Percentiles rank a stretch among this genome's conserved stretches.
Conservation (phyloP, 2,113 vertebrate species). For the Nerophis ophidion region DNA sequence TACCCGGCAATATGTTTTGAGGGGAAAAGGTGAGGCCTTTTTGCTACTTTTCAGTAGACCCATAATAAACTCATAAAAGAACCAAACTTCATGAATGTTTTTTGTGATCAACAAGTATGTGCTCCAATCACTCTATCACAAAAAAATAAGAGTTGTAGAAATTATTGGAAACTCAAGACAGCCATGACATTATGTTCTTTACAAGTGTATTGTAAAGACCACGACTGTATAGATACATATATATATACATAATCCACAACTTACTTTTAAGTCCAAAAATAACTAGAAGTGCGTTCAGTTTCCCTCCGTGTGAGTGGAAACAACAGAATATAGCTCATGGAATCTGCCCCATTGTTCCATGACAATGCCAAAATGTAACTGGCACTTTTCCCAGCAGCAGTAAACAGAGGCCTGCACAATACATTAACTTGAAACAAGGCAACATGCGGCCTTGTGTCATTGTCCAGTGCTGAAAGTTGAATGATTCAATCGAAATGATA, state of each 20-base stretch:
- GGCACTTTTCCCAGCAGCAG: conserved; percentile 58
- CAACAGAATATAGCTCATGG: conserved; percentile 60
- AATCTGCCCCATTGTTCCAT: conserved; percentile 66
- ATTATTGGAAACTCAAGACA: no score
- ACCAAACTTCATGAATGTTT: no score
- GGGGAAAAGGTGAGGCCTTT: no score
- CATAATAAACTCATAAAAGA: no score
- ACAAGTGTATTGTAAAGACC: no score
- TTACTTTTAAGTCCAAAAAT: conserved; percentile 54
- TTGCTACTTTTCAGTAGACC: no score
- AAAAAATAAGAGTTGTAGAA: no score
- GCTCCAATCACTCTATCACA: no score
- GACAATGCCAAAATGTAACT: conserved; percentile 56
- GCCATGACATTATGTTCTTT: no score
- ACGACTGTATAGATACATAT: no score
- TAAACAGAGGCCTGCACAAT: conserved; percentile 61
- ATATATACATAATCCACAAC: conserved; percentile 39
- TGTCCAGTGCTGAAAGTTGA: conserved; percentile 25
- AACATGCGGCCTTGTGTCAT: conserved; percentile 46
- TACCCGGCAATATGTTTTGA: no score
- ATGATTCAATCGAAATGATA: conserved; percentile 13
- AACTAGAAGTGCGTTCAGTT: conserved; percentile 41
- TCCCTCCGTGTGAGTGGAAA: conserved; percentile 53
- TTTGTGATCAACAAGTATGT: no score
- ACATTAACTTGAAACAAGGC: conserved; percentile 48